A percentile compares a stretch with the other conserved stretches of the same genome.
Evolutionary conservation across 1,140 invertebrate species (phyloP).

Genomic region (Drosophila lacertosa): DNA sequence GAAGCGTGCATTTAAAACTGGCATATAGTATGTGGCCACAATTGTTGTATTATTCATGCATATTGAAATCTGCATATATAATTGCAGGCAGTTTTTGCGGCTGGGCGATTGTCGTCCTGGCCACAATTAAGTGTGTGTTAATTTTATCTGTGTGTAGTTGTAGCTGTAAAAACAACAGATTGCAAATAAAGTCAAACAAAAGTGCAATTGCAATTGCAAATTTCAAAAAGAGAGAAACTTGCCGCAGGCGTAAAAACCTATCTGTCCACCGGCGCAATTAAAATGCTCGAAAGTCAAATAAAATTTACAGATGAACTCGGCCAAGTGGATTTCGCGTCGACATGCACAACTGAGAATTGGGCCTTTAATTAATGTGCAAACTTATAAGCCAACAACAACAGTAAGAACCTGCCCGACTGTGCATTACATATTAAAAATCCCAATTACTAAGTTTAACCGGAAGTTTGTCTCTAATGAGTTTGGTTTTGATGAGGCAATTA

Average conservation of each 20-base stretch:
- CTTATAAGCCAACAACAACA: constrained; percentile 14
- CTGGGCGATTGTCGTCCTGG: constrained; percentile 36
- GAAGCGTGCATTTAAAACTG: background rate
- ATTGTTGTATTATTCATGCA: constrained; percentile 28
- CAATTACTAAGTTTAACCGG: too few species aligned
- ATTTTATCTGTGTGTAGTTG: constrained; percentile 31
- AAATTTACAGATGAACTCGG: constrained; percentile 40
- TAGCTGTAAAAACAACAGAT: background rate
- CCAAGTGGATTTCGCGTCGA: background rate
- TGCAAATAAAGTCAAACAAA: constrained; percentile 14
- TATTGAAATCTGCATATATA: constrained; percentile 33
- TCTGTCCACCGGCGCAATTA: constrained; percentile 44
- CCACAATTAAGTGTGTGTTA: constrained; percentile 73
- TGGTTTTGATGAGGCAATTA: too few species aligned
- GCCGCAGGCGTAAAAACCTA: constrained; percentile 20
- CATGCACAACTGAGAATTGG: constrained; percentile 4
- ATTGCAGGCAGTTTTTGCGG: constrained; percentile 36
- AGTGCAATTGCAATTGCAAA: constrained; percentile 45
- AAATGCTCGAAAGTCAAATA: constrained; percentile 53
- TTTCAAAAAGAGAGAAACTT: constrained; percentile 24
- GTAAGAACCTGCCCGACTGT: too few species aligned
- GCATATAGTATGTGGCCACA: background rate
- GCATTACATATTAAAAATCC: too few species aligned
- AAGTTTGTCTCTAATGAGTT: too few species aligned
- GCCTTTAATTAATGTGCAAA: constrained; percentile 62